Evolutionary conservation across 2,113 vertebrate species (phyloP).

Genomic region (Nerophis lumbriciformis): DNA sequence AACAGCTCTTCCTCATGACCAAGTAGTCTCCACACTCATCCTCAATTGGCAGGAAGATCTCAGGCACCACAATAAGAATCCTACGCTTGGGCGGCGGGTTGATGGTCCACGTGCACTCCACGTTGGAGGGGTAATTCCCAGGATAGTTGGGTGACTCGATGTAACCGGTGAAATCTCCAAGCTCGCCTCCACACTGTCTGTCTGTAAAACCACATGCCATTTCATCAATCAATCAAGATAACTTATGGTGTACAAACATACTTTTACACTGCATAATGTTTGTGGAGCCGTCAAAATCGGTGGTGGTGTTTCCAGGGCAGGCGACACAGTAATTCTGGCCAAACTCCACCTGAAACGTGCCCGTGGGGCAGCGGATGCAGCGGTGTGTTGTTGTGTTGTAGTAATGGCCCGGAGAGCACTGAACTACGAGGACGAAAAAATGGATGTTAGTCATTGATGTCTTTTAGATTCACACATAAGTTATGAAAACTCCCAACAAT

Average conservation of each 20-base stretch:
- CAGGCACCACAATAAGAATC: conserved; percentile 93
- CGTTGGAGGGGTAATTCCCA: conserved; percentile 93
- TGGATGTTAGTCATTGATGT: not conserved
- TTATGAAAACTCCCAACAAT: too few species aligned
- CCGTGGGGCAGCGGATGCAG: conserved; percentile 86
- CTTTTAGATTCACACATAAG: not conserved
- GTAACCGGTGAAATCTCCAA: conserved; percentile 92
- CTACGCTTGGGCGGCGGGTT: conserved; percentile 91
- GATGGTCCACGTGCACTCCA: conserved; percentile 93
- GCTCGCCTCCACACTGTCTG: conserved; percentile 87
- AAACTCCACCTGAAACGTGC: conserved; percentile 89
- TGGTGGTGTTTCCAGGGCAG: conserved; percentile 94
- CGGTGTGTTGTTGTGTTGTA: conserved; percentile 94
- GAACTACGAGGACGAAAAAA: conserved; percentile 67
- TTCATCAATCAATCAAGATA: not conserved
- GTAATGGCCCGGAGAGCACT: conserved; percentile 95
- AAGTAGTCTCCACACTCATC: conserved; percentile 97
- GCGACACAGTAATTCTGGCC: conserved; percentile 89
- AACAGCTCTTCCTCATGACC: conserved; percentile 97
- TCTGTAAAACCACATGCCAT: conserved; percentile 71
- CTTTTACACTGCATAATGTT: conserved; percentile 96
- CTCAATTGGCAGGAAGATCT: conserved; percentile 95
- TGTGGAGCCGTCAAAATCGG: conserved; percentile 95
- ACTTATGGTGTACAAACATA: conserved; percentile 49
- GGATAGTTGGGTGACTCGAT: conserved; percentile 98